These are phyloP conservation scores for Dasyprocta punctata DNA, from an alignment of 2,113 vertebrate genomes.

Conservation along the genomic window DNA sequence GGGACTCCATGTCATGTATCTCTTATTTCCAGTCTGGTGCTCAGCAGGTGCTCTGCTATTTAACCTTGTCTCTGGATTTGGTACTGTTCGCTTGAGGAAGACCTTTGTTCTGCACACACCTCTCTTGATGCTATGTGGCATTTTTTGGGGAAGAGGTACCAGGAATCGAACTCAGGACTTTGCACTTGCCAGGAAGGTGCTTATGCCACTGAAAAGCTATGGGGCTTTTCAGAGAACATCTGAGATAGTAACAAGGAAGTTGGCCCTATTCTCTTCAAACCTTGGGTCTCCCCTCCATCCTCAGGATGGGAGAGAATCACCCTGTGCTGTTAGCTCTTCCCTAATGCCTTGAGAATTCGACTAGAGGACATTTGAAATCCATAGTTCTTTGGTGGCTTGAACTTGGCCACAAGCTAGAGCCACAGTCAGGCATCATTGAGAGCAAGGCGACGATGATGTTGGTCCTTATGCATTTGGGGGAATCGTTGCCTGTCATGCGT, in stretches of 20 bases:
- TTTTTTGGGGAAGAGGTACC: no score
- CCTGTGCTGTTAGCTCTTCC: neutral
- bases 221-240: neutral
- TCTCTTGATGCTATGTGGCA: neutral
- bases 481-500: neutral
- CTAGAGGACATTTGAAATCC: neutral
- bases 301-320: neutral
- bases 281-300: neutral
- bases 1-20: neutral
- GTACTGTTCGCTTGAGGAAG: neutral
- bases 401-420: neutral
- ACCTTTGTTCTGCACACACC: rapidly evolving
- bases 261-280: neutral
- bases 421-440: no score
- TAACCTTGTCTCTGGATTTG: neutral
- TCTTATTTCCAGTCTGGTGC: rapidly evolving
- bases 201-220: neutral
- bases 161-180: no score
- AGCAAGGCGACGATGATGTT: neutral
- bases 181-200: no score
- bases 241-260: neutral
- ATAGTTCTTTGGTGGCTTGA: neutral
- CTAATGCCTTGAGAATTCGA: neutral
- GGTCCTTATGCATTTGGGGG: neutral
- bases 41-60: neutral